Evolutionary conservation across 2,113 vertebrate species (phyloP).

Genomic region (Python bivittatus): DNA sequence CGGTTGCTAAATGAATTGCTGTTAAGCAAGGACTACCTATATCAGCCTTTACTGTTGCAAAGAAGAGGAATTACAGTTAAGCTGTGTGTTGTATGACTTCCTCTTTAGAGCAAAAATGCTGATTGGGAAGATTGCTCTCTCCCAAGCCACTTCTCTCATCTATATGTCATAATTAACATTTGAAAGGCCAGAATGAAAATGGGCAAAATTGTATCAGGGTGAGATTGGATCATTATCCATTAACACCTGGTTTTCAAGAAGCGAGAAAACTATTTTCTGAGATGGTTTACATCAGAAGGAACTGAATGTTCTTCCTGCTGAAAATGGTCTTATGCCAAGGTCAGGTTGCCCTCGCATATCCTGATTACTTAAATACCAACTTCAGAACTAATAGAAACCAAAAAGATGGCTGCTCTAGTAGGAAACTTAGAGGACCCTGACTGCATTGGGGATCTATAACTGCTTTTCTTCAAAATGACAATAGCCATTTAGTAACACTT

Average conservation of each 20-base stretch:
- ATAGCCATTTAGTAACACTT: too few relatives aligned
- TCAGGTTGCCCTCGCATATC: not conserved
- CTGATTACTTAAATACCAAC: not conserved
- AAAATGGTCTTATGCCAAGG: not conserved
- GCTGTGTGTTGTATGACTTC: too few relatives aligned
- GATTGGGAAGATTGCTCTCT: not conserved
- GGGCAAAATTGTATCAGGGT: not conserved
- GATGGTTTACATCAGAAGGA: not conserved
- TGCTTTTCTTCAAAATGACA: too few relatives aligned
- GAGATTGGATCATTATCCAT: not conserved
- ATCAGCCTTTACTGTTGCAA: not conserved
- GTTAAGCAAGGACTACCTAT: too few relatives aligned
- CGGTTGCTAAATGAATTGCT: too few relatives aligned
- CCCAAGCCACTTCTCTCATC: not conserved
- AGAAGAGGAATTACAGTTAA: not conserved
- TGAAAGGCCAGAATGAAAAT: not conserved
- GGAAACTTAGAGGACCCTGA: too few relatives aligned
- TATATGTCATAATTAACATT: not conserved
- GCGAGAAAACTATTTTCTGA: not conserved
- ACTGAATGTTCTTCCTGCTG: not conserved
- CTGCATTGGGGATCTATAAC: too few relatives aligned
- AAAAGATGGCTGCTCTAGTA: not conserved
- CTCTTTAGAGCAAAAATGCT: not conserved
- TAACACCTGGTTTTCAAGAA: not conserved
- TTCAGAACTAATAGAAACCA: not conserved